These are phyloP conservation scores for Strix aluco DNA, from an alignment of 2,113 vertebrate genomes.

Conservation along the genomic window DNA sequence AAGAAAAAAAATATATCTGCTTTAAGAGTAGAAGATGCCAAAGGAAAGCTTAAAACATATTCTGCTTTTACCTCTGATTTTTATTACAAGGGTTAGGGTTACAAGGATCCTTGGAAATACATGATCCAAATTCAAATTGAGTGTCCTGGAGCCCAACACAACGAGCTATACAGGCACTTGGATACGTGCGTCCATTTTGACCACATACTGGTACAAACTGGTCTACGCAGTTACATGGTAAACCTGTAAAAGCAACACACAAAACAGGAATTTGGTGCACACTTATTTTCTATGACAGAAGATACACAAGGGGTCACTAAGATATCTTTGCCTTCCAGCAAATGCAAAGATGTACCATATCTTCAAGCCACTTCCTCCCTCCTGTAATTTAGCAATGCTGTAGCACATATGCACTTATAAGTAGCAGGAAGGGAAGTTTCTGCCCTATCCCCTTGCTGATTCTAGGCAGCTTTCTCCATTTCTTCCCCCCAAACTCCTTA, in stretches of 20 bases:
- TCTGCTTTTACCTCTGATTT: slow-evolving; percentile 85
- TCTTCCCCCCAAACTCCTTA: not conserved
- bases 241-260: slow-evolving; percentile 74
- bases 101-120: slow-evolving; percentile 87
- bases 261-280: not conserved
- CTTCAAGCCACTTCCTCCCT: not conserved
- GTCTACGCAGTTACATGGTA: slow-evolving; percentile 92
- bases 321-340: not conserved
- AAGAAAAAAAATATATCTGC: not conserved
- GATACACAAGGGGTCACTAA: not conserved
- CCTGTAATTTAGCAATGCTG: not conserved
- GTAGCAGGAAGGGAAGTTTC: not conserved
- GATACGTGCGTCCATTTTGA: slow-evolving; percentile 92
- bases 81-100: slow-evolving; percentile 84
- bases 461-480: not conserved
- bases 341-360: not conserved
- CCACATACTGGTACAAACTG: slow-evolving; percentile 95
- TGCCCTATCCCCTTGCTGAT: not conserved
- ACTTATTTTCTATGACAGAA: not conserved
- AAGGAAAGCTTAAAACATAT: not conserved
- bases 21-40: not conserved
- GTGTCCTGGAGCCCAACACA: slow-evolving; percentile 91
- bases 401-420: rapidly evolving
- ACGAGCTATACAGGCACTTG: slow-evolving; percentile 92
- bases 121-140: slow-evolving; percentile 91